Conservation (phyloP, 2,888 invertebrate genomes). For the Drosophila cracens region DNA sequence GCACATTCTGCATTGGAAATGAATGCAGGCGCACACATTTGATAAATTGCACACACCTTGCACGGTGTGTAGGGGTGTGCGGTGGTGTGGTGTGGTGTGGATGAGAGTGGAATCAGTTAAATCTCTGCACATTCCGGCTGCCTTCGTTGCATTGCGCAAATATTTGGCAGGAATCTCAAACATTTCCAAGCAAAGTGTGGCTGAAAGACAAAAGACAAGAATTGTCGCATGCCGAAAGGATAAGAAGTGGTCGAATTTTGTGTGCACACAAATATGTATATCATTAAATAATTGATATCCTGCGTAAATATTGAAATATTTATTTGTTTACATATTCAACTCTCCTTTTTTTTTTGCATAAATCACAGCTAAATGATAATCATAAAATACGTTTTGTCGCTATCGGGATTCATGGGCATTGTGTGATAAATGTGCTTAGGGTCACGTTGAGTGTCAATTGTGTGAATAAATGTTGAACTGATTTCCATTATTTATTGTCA, state of each 20-base stretch:
- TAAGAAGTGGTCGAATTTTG: not conserved
- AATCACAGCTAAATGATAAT: constrained; percentile 65
- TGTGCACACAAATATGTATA: not conserved
- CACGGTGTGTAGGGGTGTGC: not conserved
- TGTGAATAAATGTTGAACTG: constrained; percentile 67
- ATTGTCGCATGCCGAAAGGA: not conserved
- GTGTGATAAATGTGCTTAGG: constrained; percentile 68
- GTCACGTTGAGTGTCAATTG: constrained; percentile 70
- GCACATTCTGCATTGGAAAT: constrained; percentile 67
- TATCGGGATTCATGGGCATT: constrained; percentile 33
- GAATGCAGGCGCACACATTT: constrained; percentile 48
- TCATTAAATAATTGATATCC: constrained; percentile 1
- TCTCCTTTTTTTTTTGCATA: constrained; percentile 31
- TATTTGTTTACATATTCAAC: constrained; percentile 36
- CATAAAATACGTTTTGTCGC: constrained; percentile 56
- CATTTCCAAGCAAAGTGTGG: constrained; percentile 22
- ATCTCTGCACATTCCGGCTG: constrained; percentile 46
- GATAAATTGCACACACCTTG: constrained; percentile 75
- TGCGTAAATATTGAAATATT: constrained; percentile 20
- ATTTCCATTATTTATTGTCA: constrained; percentile 61
- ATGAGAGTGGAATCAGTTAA: constrained; percentile 9
- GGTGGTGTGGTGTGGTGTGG: not conserved
- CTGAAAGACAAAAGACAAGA: constrained; percentile 18
- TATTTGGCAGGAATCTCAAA: constrained; percentile 61
- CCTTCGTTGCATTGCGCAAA: constrained; percentile 67